Evolutionary conservation across 2,113 vertebrate genomes (phyloP).

Genomic region (Benitochromis conjunctus): DNA sequence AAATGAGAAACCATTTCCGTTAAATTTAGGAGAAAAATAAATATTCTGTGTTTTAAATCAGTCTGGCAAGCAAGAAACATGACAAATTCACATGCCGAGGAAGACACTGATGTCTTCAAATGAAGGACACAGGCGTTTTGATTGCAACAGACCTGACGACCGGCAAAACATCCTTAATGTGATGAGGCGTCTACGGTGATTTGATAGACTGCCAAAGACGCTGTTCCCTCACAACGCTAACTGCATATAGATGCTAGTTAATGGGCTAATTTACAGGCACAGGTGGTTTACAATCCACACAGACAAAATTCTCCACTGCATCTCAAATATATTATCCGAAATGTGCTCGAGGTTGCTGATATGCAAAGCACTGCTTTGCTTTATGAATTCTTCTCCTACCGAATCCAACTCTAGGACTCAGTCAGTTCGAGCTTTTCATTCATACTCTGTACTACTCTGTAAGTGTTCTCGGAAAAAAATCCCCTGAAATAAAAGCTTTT

Average conservation of each 20-base stretch:
- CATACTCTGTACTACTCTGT: not conserved
- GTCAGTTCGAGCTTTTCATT: conserved; percentile 1
- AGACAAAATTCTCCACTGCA: conserved; percentile 26
- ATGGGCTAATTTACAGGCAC: conserved; percentile 69
- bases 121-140: conserved; percentile 16
- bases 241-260: conserved; percentile 63
- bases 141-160: conserved; percentile 30
- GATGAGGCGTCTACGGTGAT: conserved; percentile 36
- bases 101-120: conserved; percentile 8
- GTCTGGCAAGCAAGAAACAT: not conserved
- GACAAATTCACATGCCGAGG: not conserved
- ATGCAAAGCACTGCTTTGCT: conserved; percentile 15
- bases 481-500: not conserved
- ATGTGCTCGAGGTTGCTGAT: conserved; percentile 27
- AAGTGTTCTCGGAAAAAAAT: not conserved
- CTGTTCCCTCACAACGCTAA: conserved; percentile 30
- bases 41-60: not conserved
- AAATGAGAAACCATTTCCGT: not conserved
- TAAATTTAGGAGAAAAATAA: not conserved
- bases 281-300: conserved; percentile 54
- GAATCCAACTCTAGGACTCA: conserved; percentile 3
- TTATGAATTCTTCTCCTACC: conserved; percentile 6
- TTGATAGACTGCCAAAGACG: conserved; percentile 57
- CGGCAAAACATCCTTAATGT: conserved; percentile 12
- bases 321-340: conserved; percentile 43